phyloP scores from a whole-genome alignment of 1,140 invertebrate genomes.

The Lethrus apterus region DNA sequence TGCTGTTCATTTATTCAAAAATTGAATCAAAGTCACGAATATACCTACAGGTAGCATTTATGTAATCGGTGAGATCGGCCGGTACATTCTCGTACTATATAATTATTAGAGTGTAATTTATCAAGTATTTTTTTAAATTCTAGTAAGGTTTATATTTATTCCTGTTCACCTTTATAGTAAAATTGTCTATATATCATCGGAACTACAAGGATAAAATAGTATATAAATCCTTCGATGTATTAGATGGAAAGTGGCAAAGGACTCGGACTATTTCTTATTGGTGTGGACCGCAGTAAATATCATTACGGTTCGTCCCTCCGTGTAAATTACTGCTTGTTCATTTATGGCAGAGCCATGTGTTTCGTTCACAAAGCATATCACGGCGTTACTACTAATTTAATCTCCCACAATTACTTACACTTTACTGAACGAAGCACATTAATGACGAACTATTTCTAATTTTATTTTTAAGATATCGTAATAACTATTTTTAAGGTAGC shows the following conservation, averaged over 20 bases:
- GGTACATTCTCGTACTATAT: too few relatives aligned
- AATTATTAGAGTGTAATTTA: too few relatives aligned
- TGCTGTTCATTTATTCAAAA: too few relatives aligned
- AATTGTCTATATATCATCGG: constrained; percentile 9
- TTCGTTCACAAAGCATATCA: constrained; percentile 24
- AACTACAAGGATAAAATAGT: constrained; percentile 11
- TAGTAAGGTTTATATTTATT: too few relatives aligned
- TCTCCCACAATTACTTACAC: constrained; percentile 10
- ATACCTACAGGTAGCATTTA: too few relatives aligned
- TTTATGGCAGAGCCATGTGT: constrained; percentile 26
- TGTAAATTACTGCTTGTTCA: constrained; percentile 30
- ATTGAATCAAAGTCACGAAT: too few relatives aligned
- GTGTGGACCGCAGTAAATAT: constrained; percentile 30
- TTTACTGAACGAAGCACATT: too few relatives aligned
- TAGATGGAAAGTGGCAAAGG: constrained; percentile 13
- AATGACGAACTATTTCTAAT: too few relatives aligned
- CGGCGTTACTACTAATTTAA: constrained; percentile 7
- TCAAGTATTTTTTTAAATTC: too few relatives aligned
- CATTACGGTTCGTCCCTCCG: constrained; percentile 30
- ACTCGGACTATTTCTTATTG: constrained; percentile 30
- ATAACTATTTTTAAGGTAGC: background rate
- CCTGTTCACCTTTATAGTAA: constrained; percentile 10
- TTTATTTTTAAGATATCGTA: too few relatives aligned
- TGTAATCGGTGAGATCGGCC: too few relatives aligned
- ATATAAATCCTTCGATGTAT: constrained; percentile 8